Base-by-base conservation (phyloP, 2,888 invertebrate species). In the Zhuqinia jingwanae region DNA sequence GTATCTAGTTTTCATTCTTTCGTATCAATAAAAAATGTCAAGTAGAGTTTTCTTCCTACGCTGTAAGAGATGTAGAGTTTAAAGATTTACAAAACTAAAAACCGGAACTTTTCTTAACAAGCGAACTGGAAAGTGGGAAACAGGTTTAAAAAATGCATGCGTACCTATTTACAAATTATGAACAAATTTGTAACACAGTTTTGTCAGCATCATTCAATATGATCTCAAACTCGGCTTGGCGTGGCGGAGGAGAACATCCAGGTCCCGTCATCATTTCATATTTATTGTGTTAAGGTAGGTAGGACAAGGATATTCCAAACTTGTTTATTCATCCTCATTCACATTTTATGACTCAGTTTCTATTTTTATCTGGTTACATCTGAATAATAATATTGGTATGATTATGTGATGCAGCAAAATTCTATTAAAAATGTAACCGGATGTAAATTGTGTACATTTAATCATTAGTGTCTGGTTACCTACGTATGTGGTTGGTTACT, bases 231-330 rank as follows among this genome's bases (percentile, higher is more conserved):
- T n/a, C n/a, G n/a, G n/a, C n/a, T n/a, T n/a, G n/a, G n/a, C n/a
- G n/a, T n/a, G n/a, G n/a, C n/a, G n/a, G n/a, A n/a, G n/a, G n/a
- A n/a, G n/a, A n/a, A n/a, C n/a, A n/a, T n/a, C n/a, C n/a, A n/a
- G n/a, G n/a, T n/a, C n/a, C n/a, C n/a, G n/a, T n/a, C n/a, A n/a
- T n/a, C n/a, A n/a, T n/a, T n/a, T n/a, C n/a, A n/a, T n/a, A n/a
- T n/a, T n/a, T n/a, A n/a, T n/a, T n/a, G n/a, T n/a, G n/a, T n/a
- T n/a, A n/a, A n/a, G n/a, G n/a, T n/a, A 27, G 63, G 36, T 63
- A 63, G 30, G 63, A 63, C 27, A 63, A 63, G 63, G 36, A 63
- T n/a, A n/a, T 63, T 63, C n/a, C 15, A n/a, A 56, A 2, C 20
- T 47, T 47, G 47, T 56, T 20, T 56, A 27, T 27, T n/a, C 3